phyloP scores from a whole-genome alignment of 2,888 invertebrate genomes.

The Hedya salicella region DNA sequence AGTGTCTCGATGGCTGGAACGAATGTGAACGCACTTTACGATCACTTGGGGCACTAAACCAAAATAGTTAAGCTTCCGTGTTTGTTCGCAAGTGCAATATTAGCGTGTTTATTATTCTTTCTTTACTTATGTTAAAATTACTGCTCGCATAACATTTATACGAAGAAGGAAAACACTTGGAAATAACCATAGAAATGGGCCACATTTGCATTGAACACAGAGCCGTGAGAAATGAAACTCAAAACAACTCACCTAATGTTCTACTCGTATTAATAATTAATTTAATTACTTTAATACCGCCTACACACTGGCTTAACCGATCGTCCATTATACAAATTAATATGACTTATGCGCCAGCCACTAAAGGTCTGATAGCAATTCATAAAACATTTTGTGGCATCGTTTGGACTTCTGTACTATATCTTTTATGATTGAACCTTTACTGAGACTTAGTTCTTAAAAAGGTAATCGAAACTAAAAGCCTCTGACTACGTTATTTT shows the following conservation, averaged over 20 bases:
- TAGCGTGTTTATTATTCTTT: background rate
- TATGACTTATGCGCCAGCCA: background rate
- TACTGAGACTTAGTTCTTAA: conserved; percentile 4
- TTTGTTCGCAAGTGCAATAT: background rate
- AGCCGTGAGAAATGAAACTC: background rate
- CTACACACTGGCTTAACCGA: conserved; percentile 20
- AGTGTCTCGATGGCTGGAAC: conserved; percentile 48
- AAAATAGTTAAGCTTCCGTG: conserved; percentile 34
- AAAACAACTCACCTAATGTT: background rate
- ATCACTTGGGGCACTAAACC: conserved; percentile 52
- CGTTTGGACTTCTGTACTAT: background rate
- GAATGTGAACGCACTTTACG: conserved; percentile 55
- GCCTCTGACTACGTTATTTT: background rate
- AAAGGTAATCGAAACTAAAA: background rate
- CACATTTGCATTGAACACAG: background rate
- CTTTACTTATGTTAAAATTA: background rate
- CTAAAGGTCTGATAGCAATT: conserved; percentile 11
- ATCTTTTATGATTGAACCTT: conserved; percentile 16
- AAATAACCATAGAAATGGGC: background rate
- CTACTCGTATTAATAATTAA: conserved; percentile 2
- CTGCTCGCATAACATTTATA: background rate
- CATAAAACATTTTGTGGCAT: conserved; percentile 7
- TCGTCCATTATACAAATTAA: conserved; percentile 36
- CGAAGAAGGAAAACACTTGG: no score
- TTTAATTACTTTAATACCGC: conserved; percentile 16